phyloP scores from a whole-genome alignment of 2,113 vertebrate species.

The Nerophis ophidion region DNA sequence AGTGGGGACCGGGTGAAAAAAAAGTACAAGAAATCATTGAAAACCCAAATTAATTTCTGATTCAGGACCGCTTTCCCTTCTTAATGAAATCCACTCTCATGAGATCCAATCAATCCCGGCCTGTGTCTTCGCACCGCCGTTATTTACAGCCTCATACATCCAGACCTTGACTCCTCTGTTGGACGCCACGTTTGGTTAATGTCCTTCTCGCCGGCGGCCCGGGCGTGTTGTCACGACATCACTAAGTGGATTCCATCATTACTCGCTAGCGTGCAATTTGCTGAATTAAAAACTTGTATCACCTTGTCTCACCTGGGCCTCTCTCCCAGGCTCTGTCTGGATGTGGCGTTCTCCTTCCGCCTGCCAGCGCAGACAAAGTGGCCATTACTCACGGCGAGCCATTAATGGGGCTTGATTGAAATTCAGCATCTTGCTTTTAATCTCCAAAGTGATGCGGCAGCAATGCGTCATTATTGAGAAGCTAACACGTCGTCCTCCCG shows the following conservation, averaged over 20 bases:
- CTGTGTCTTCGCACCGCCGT: conserved; percentile 17
- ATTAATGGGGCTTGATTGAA: conserved; percentile 75
- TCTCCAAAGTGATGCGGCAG: conserved; percentile 75
- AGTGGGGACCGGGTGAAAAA: background rate
- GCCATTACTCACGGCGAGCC: conserved; percentile 67
- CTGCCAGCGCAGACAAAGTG: conserved; percentile 65
- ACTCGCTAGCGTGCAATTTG: conserved; percentile 57
- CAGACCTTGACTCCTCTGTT: conserved; percentile 44
- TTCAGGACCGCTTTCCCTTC: conserved; percentile 10
- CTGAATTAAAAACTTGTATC: conserved; percentile 60
- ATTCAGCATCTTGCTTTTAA: conserved; percentile 79
- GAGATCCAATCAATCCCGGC: conserved; percentile 12
- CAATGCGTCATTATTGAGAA: conserved; percentile 72
- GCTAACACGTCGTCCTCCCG: conserved; percentile 60
- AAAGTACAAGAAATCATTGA: background rate
- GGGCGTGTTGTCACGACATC: conserved; percentile 37
- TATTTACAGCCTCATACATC: conserved; percentile 30
- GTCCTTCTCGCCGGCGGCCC: conserved; percentile 35
- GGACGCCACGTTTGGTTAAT: conserved; percentile 35
- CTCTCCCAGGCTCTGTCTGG: conserved; percentile 11
- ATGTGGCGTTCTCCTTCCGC: conserved; percentile 19
- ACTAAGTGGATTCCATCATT: conserved; percentile 57
- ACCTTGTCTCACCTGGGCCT: conserved; percentile 60
- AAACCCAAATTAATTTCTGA: conserved; percentile 16
- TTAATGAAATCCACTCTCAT: conserved; percentile 22